A percentile compares a stretch with the other conserved stretches of the same genome.
Conservation (phyloP, 2,888 invertebrate species). For the Erynnis tages region DNA sequence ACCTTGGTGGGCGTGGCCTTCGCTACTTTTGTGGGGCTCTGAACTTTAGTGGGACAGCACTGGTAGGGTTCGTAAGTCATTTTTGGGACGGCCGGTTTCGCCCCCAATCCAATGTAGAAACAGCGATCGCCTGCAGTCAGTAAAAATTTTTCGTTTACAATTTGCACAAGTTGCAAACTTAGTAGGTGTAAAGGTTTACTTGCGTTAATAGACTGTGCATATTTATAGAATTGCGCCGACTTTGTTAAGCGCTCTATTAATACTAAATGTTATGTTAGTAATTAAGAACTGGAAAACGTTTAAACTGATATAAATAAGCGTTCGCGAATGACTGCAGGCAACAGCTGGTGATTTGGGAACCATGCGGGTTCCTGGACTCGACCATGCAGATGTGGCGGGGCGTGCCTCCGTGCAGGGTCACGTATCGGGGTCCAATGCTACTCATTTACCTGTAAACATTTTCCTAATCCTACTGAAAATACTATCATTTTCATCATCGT, state of each 20-base stretch:
- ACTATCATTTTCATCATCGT: constrained; percentile 74
- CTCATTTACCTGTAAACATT: constrained; percentile 78
- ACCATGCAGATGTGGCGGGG: constrained; percentile 77
- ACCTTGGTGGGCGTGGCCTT: constrained; percentile 85
- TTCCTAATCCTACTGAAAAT: constrained; percentile 76
- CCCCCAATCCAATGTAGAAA: constrained; percentile 97
- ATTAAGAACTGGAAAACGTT: constrained; percentile 73
- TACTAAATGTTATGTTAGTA: constrained; percentile 78
- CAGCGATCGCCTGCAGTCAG: constrained; percentile 98
- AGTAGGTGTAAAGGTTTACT: constrained; percentile 71
- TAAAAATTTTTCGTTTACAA: constrained; percentile 90
- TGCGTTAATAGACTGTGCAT: constrained; percentile 77
- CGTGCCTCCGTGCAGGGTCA: constrained; percentile 65
- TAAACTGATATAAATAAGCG: constrained; percentile 74
- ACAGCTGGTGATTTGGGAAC: constrained; percentile 77
- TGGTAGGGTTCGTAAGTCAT: constrained; percentile 94
- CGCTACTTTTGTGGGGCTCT: constrained; percentile 89
- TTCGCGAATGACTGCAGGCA: constrained; percentile 85
- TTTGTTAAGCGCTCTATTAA: constrained; percentile 68
- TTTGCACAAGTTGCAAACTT: constrained; percentile 65
- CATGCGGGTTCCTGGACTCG: constrained; percentile 67
- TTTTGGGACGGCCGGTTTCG: constrained; percentile 88
- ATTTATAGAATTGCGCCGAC: constrained; percentile 56
- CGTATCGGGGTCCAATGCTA: constrained; percentile 62
- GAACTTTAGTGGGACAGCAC: constrained; percentile 94